A percentile compares a stretch with the other conserved stretches of the same genome.
Evolutionary conservation across 2,113 vertebrate genomes (phyloP).

Genomic region (Burhinus bistriatus): DNA sequence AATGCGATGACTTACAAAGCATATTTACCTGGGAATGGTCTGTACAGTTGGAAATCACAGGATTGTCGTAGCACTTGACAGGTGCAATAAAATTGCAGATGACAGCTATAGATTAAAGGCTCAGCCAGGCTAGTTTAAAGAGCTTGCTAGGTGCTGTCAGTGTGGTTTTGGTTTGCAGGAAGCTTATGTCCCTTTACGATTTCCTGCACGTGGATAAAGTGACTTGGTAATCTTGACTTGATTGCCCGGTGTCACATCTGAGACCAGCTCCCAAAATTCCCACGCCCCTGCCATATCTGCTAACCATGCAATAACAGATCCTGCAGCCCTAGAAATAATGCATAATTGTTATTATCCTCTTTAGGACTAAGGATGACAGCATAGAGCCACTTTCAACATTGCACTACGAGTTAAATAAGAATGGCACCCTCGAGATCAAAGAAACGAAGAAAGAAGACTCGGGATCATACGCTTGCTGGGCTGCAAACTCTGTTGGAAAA

Average conservation of each 20-base stretch:
- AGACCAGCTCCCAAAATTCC: neutral
- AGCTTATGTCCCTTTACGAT: neutral
- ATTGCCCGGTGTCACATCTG: neutral
- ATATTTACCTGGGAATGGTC: neutral
- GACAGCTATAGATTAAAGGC: neutral
- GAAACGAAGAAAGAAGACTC: neutral
- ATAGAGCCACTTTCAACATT: neutral
- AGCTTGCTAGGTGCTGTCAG: neutral
- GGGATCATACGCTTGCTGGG: neutral
- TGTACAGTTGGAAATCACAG: neutral
- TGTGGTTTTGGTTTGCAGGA: neutral
- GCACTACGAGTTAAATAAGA: neutral
- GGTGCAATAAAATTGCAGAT: neutral
- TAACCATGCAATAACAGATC: neutral
- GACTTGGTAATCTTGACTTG: neutral
- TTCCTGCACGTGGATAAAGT: neutral
- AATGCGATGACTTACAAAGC: rapidly evolving
- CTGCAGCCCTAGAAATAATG: neutral
- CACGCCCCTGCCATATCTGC: neutral
- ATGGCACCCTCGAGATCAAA: neutral
- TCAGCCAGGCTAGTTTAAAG: neutral
- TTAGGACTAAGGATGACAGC: neutral
- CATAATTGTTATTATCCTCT: neutral
- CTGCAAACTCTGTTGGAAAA: neutral
- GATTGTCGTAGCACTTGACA: neutral